These are phyloP conservation scores for Salminus brasiliensis DNA, from an alignment of 2,113 vertebrate species.

Conservation along the genomic window DNA sequence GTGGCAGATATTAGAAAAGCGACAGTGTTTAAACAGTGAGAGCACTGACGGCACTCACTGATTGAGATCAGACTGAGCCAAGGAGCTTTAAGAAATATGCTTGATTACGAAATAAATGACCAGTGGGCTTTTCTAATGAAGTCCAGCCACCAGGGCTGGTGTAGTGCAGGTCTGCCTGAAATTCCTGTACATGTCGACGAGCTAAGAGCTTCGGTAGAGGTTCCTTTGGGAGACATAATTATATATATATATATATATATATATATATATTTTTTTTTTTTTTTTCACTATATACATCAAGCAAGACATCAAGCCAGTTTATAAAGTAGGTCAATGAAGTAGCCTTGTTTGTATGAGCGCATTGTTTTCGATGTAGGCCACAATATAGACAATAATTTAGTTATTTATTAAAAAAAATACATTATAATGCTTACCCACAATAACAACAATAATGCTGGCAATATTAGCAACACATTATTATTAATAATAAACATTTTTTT, in stretches of 20 bases:
- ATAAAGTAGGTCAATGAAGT: slow-evolving; percentile 21
- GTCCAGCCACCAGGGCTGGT: neutral
- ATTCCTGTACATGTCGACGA: neutral
- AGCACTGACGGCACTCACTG: neutral
- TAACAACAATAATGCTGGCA: too few relatives aligned
- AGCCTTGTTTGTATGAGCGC: neutral
- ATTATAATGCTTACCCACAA: too few relatives aligned
- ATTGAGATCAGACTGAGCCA: neutral
- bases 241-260: too few relatives aligned
- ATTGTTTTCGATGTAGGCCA: neutral
- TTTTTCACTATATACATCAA: neutral
- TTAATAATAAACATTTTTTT: neutral
- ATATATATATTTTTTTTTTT: neutral
- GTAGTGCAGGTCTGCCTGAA: neutral
- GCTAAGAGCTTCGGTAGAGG: neutral
- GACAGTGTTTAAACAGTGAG: neutral
- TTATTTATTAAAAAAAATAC: neutral
- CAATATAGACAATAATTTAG: neutral
- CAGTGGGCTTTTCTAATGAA: neutral
- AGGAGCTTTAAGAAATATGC: neutral
- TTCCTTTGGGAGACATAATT: neutral
- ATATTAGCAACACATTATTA: neutral
- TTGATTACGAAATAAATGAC: neutral
- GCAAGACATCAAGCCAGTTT: neutral
- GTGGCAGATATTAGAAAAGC: neutral